Evolutionary conservation across 2,888 invertebrate species (phyloP).

Genomic region (Pycnomerus fuliginosus): DNA sequence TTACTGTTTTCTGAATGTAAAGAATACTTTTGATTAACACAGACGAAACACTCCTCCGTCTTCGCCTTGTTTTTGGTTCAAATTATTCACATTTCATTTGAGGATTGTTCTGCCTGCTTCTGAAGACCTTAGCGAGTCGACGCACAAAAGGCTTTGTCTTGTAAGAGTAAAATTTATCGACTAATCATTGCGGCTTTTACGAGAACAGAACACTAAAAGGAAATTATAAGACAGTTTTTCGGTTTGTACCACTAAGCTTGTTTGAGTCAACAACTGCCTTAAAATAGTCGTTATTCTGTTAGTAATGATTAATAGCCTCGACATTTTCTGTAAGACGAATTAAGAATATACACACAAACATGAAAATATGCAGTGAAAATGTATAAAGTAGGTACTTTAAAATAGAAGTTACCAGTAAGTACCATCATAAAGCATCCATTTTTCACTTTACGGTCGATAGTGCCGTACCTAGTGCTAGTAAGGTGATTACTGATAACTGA

Average conservation of each 20-base stretch:
- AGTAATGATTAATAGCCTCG: too few relatives aligned
- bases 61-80: conserved; percentile 27
- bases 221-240: conserved; percentile 1
- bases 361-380: too few relatives aligned
- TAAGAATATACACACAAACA: too few relatives aligned
- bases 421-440: too few relatives aligned
- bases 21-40: conserved; percentile 37
- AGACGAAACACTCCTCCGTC: conserved; percentile 26
- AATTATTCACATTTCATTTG: conserved; percentile 35
- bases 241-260: not conserved
- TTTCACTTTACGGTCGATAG: too few relatives aligned
- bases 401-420: too few relatives aligned
- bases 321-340: too few relatives aligned
- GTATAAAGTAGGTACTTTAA: too few relatives aligned
- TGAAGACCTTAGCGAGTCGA: conserved; percentile 19
- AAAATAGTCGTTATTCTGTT: too few relatives aligned
- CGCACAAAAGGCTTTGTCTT: conserved; percentile 23
- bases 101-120: conserved; percentile 27
- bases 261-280: too few relatives aligned
- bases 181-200: conserved; percentile 23
- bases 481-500: too few relatives aligned
- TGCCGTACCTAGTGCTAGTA: too few relatives aligned
- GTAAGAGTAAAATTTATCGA: conserved; percentile 15
- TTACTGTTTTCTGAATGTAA: conserved; percentile 28
- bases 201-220: conserved; percentile 15